Evolutionary conservation across 1,140 invertebrate genomes (phyloP).

Genomic region (Trissolcus basalis): DNA sequence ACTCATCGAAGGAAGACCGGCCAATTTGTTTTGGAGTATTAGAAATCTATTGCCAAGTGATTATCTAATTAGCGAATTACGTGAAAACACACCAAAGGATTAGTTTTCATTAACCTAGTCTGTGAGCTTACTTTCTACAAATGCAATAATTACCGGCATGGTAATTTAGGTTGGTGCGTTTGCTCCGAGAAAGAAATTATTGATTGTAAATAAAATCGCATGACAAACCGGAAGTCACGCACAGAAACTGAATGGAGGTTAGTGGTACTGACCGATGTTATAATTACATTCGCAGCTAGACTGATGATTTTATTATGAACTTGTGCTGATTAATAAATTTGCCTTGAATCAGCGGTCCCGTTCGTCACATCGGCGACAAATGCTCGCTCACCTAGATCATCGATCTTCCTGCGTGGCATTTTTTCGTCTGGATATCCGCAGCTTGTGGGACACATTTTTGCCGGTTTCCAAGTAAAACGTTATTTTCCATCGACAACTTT

Average conservation of each 20-base stretch:
- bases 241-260: constrained; percentile 53
- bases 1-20: too few species aligned
- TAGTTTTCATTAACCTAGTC: constrained; percentile 56
- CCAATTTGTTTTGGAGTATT: not conserved
- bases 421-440: too few species aligned
- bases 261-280: constrained; percentile 51
- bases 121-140: constrained; percentile 50
- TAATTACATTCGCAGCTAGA: constrained; percentile 49
- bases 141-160: constrained; percentile 40
- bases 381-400: constrained; percentile 45
- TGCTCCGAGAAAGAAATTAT: constrained; percentile 8
- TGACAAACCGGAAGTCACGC: constrained; percentile 52
- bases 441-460: too few species aligned
- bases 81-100: constrained; percentile 34
- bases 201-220: constrained; percentile 33
- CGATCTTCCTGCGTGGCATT: not conserved
- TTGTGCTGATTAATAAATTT: constrained; percentile 52
- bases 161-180: constrained; percentile 35
- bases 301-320: constrained; percentile 59
- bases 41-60: constrained; percentile 7
- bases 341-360: constrained; percentile 38
- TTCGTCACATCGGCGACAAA: constrained; percentile 32
- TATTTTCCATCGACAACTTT: too few species aligned
- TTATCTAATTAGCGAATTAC: constrained; percentile 50
- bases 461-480: too few species aligned